Evolutionary conservation across 2,888 invertebrate species (phyloP).

Genomic region (Eucriotettix oculatus): DNA sequence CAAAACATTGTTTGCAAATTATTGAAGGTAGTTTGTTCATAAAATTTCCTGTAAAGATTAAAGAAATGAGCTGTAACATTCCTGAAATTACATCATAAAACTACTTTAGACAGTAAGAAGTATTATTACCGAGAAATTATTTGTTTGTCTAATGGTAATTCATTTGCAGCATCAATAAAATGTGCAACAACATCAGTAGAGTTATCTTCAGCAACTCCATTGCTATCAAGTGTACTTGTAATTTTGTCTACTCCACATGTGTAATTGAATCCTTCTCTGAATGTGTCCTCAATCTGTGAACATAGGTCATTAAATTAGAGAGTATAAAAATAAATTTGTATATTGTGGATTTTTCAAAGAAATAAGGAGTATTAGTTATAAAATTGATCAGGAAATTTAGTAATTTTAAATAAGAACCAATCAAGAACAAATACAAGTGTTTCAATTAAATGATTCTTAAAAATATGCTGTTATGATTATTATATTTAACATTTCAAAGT

Average conservation of each 20-base stretch:
- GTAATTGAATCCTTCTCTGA: constrained; percentile 29
- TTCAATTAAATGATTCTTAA: too few relatives aligned
- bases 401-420: too few relatives aligned
- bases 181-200: constrained; percentile 36
- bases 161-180: constrained; percentile 33
- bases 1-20: neutral
- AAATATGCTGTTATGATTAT: too few relatives aligned
- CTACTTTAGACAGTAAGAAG: neutral
- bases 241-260: constrained; percentile 41
- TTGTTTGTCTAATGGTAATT: constrained; percentile 30
- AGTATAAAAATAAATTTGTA: too few relatives aligned
- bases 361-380: too few relatives aligned
- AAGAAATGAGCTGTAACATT: neutral
- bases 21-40: neutral
- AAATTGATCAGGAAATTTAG: too few relatives aligned
- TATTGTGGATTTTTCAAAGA: too few relatives aligned
- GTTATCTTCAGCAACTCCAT: constrained; percentile 25
- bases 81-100: neutral
- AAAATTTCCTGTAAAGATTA: neutral
- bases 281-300: neutral
- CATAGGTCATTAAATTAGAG: too few relatives aligned
- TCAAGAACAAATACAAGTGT: too few relatives aligned
- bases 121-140: constrained; percentile 31
- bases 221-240: constrained; percentile 23
- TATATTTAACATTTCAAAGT: too few relatives aligned